phyloP scores from a whole-genome alignment of 1,140 invertebrate genomes.

The Teleopsis dalmanni region DNA sequence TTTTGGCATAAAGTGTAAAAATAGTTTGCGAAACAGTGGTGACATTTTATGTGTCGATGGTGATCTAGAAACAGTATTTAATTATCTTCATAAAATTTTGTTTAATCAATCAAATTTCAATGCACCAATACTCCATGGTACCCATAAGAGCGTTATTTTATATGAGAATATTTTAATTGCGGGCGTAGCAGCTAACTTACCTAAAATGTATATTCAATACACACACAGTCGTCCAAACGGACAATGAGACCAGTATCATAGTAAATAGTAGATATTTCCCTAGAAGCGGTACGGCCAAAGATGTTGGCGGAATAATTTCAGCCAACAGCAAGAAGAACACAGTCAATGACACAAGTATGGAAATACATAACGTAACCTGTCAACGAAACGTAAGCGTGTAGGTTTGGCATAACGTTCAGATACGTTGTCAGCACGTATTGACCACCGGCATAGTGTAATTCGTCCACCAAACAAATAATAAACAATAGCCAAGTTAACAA shows the following conservation, averaged over 20 bases:
- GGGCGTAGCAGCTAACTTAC: slow-evolving; percentile 56
- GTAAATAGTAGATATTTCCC: slow-evolving; percentile 95
- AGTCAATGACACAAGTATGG: slow-evolving; percentile 94
- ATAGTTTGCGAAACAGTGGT: slow-evolving; percentile 77
- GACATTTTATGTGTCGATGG: slow-evolving; percentile 96
- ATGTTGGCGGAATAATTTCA: slow-evolving; percentile 96
- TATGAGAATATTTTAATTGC: too few species aligned
- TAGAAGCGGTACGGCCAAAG: slow-evolving; percentile 91
- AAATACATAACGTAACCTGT: slow-evolving; percentile 87
- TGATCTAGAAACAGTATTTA: slow-evolving; percentile 61
- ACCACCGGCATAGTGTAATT: too few species aligned
- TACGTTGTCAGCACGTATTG: too few species aligned
- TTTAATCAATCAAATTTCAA: too few species aligned
- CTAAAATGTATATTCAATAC: slow-evolving; percentile 97
- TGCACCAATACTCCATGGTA: too few species aligned
- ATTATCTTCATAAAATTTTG: too few species aligned
- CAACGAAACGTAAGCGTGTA: slow-evolving; percentile 35
- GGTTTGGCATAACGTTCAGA: too few species aligned
- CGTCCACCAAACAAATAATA: too few species aligned
- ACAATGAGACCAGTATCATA: slow-evolving; percentile 94
- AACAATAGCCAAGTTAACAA: too few species aligned
- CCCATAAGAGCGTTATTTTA: too few species aligned
- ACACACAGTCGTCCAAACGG: slow-evolving; percentile 94
- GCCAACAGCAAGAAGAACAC: slow-evolving; percentile 97
- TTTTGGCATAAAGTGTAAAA: slow-evolving; percentile 82